Percentiles rank a stretch among this genome's conserved stretches.
Evolutionary conservation across 2,113 vertebrate genomes (phyloP).

Genomic region (Melanerpes formicivorus): DNA sequence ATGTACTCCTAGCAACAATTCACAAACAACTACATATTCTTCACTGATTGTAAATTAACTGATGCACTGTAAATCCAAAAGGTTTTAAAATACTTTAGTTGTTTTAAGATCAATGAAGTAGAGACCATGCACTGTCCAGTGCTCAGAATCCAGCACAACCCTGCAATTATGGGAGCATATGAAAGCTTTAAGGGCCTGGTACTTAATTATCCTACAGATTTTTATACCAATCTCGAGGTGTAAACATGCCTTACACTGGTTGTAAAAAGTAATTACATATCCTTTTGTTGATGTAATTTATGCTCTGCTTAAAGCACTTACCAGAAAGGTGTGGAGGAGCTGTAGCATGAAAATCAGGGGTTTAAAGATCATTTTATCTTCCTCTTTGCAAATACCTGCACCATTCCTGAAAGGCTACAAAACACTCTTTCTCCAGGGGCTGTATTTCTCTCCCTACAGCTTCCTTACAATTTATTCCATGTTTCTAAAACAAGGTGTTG

Average conservation of each 20-base stretch:
- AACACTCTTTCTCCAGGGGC: background rate
- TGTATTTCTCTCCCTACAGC: background rate
- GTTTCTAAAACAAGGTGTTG: background rate
- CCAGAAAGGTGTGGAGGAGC: slow-evolving; percentile 43
- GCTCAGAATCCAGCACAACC: slow-evolving; percentile 33
- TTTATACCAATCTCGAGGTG: slow-evolving; percentile 53
- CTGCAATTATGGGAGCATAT: slow-evolving; percentile 38
- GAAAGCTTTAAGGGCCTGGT: slow-evolving; percentile 20
- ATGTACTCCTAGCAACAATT: slow-evolving; percentile 10
- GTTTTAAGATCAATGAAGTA: slow-evolving; percentile 23
- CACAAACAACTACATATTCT: slow-evolving; percentile 26
- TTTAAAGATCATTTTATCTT: slow-evolving; percentile 36
- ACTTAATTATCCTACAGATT: slow-evolving; percentile 36
- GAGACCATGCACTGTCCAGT: background rate
- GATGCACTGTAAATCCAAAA: background rate
- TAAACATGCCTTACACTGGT: slow-evolving; percentile 44
- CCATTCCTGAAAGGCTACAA: background rate
- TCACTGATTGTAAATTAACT: slow-evolving; percentile 20
- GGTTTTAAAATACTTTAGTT: slow-evolving; percentile 34
- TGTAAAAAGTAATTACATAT: slow-evolving; percentile 69
- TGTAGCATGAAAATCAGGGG: slow-evolving; percentile 10
- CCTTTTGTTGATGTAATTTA: slow-evolving; percentile 61
- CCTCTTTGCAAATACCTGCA: background rate
- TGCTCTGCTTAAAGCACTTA: slow-evolving; percentile 49
- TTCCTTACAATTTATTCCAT: background rate